These are phyloP conservation scores for Drosophila eohydei DNA, from an alignment of 2,888 invertebrate species.

Conservation along the genomic window DNA sequence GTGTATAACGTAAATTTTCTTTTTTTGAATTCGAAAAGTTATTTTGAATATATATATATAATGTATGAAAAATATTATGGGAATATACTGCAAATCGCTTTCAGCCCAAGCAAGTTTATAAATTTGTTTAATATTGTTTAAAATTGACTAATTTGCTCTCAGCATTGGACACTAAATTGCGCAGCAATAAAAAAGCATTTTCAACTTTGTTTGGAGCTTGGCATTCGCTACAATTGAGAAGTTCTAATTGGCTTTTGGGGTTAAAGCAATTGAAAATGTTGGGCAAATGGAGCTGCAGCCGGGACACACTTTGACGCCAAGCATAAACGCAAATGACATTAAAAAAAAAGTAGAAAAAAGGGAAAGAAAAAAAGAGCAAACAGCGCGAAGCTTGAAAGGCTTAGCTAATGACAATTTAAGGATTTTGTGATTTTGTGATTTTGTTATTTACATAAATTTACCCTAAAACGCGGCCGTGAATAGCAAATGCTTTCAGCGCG, in stretches of 20 bases:
- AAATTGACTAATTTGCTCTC: slow-evolving; percentile 10
- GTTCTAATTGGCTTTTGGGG: slow-evolving; percentile 10
- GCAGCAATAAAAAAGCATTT: slow-evolving; percentile 24
- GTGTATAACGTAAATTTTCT: not conserved
- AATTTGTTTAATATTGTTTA: not conserved
- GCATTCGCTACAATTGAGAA: not conserved
- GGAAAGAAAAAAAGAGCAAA: slow-evolving; percentile 14
- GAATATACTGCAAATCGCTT: not conserved
- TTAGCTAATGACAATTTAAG: slow-evolving; percentile 79
- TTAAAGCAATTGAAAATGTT: slow-evolving; percentile 46
- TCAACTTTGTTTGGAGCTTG: slow-evolving; percentile 27
- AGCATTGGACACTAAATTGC: slow-evolving; percentile 34
- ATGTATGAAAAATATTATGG: not conserved
- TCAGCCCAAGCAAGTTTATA: not conserved
- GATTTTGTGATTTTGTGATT: slow-evolving; percentile 78
- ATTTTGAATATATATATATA: not conserved
- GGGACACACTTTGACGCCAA: slow-evolving; percentile 16
- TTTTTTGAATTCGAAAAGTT: not conserved
- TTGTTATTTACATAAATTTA: slow-evolving; percentile 77
- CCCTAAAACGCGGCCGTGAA: slow-evolving; percentile 44
- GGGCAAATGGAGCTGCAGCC: not conserved
- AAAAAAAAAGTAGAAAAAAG: not conserved
- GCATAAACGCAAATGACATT: slow-evolving; percentile 3
- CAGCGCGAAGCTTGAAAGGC: slow-evolving; percentile 62
- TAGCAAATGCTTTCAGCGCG: slow-evolving; percentile 22